phyloP scores from a whole-genome alignment of 2,888 invertebrate genomes.

The Yponomeuta sedellus region DNA sequence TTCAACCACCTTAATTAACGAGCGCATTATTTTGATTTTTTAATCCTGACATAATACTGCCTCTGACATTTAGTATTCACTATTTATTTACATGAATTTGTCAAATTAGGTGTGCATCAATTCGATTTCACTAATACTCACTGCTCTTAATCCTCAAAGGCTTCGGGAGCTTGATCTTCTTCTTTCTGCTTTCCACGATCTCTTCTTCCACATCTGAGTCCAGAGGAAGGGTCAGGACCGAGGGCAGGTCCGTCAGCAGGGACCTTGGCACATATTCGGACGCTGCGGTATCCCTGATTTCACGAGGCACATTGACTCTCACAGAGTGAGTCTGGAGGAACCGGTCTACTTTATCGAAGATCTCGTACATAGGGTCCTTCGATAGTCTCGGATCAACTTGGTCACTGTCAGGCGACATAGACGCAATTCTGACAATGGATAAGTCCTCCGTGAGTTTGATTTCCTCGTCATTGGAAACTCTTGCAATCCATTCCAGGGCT shows the following conservation, averaged over 20 bases:
- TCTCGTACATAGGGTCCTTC: slow-evolving; percentile 73
- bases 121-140: slow-evolving; percentile 33
- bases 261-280: slow-evolving; percentile 80
- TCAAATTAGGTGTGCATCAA: too few species aligned
- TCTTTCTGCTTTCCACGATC: slow-evolving; percentile 65
- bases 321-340: slow-evolving; percentile 87
- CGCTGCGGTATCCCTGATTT: slow-evolving; percentile 73
- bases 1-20: too few species aligned
- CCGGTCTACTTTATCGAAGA: slow-evolving; percentile 84
- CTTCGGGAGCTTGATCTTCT: slow-evolving; percentile 72
- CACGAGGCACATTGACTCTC: slow-evolving; percentile 83
- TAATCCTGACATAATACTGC: background rate
- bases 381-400: slow-evolving; percentile 63
- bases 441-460: slow-evolving; percentile 87
- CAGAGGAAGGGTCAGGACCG: slow-evolving; percentile 83
- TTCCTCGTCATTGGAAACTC: slow-evolving; percentile 80
- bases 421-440: slow-evolving; percentile 79
- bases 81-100: too few species aligned
- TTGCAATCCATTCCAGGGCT: slow-evolving; percentile 84
- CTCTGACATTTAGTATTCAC: background rate
- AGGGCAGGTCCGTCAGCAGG: slow-evolving; percentile 78
- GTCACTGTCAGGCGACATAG: slow-evolving; percentile 50
- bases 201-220: slow-evolving; percentile 73
- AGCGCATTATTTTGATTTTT: background rate
- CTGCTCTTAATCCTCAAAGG: slow-evolving; percentile 72